These are phyloP conservation scores for Emydoidea blandingii DNA, from an alignment of 2,797 vertebrate species.

Conservation along the genomic window DNA sequence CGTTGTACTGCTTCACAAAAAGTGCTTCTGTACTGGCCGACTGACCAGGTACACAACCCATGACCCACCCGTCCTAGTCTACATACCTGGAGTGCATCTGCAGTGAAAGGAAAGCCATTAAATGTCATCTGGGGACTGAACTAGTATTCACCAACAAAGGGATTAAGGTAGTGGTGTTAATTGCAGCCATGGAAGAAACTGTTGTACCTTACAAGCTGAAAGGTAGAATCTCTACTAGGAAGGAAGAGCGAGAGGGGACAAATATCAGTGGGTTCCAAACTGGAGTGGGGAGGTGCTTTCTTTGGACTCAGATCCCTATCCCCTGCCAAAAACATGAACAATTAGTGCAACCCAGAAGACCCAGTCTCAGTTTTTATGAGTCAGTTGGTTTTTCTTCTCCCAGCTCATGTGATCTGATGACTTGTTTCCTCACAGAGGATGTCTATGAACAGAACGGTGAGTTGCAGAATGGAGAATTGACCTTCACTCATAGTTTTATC, in stretches of 20 bases:
- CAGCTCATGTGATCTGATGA: conserved; percentile 11
- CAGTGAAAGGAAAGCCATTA: rapidly evolving
- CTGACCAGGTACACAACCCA: background rate
- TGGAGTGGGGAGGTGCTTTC: background rate
- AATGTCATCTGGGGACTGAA: background rate
- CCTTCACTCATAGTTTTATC: conserved; percentile 67
- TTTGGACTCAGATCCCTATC: background rate
- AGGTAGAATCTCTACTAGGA: background rate
- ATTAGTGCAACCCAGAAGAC: background rate
- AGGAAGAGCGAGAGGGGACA: background rate
- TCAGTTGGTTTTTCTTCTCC: conserved; percentile 14
- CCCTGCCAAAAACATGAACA: background rate
- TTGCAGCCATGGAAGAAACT: background rate
- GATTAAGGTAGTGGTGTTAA: background rate
- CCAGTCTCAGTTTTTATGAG: background rate
- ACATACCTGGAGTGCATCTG: background rate
- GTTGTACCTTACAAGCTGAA: rapidly evolving
- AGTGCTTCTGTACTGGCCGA: background rate
- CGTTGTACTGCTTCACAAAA: background rate
- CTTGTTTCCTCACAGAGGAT: background rate
- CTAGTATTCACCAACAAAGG: rapidly evolving
- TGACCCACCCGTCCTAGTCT: rapidly evolving
- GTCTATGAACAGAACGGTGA: conserved; percentile 8
- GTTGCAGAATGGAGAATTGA: conserved; percentile 56
- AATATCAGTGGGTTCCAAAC: background rate